Evolutionary conservation across 2,113 vertebrate genomes (phyloP).

Genomic region (Glaucidium brasilianum): DNA sequence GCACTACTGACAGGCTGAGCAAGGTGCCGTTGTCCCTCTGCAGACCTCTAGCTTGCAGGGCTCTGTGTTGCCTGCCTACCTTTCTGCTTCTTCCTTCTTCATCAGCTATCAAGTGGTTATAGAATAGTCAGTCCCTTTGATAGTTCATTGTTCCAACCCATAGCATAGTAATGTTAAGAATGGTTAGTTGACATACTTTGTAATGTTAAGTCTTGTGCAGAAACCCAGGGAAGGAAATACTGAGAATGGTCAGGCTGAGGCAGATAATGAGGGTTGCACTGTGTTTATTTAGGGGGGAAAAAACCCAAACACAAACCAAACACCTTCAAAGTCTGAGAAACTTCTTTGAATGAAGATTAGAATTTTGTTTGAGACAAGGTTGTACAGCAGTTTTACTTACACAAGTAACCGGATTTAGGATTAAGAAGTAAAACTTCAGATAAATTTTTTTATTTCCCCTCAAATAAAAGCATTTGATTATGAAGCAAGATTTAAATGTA

Average conservation of each 20-base stretch:
- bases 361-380: background rate
- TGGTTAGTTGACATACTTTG: rapidly evolving
- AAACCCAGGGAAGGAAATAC: background rate
- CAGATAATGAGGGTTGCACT: background rate
- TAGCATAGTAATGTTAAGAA: background rate
- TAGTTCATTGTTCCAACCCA: background rate
- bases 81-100: background rate
- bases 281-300: background rate
- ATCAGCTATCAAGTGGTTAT: rapidly evolving
- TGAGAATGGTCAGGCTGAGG: background rate
- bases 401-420: background rate
- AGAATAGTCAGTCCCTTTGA: background rate
- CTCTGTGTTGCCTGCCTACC: background rate
- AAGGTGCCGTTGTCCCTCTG: background rate
- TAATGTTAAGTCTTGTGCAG: background rate
- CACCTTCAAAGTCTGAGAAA: background rate
- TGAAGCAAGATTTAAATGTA: background rate
- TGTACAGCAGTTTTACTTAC: background rate
- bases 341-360: background rate
- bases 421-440: background rate
- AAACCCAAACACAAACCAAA: background rate
- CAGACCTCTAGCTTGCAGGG: background rate
- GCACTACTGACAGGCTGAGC: background rate
- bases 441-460: background rate
- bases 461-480: background rate